Percentiles rank a stretch among this genome's conserved stretches.
Evolutionary conservation across 35 echinoderm and acorn worm genomes (phyloP).

Genomic region (Ptychodera flava): DNA sequence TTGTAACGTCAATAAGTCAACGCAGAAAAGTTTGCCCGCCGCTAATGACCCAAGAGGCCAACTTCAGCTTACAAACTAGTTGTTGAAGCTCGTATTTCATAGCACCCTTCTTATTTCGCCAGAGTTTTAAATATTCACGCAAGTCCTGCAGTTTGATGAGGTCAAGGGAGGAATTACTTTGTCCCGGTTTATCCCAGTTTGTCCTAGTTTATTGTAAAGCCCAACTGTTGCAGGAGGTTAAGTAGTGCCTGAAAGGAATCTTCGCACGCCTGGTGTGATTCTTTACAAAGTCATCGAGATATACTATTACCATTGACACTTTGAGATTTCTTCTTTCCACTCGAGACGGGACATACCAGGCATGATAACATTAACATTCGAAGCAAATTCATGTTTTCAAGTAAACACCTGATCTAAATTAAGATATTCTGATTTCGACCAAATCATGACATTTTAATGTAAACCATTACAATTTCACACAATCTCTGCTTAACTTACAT

Average conservation of each 20-base stretch:
- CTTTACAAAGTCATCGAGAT: neutral
- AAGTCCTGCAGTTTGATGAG: neutral
- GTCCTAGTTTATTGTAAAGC: neutral
- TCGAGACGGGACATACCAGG: too few relatives aligned
- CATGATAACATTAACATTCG: too few relatives aligned
- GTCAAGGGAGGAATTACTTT: neutral
- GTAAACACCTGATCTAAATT: too few relatives aligned
- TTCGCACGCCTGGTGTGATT: neutral
- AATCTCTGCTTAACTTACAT: too few relatives aligned
- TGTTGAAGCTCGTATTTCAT: neutral
- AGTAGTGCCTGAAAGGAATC: neutral
- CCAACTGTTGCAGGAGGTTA: neutral
- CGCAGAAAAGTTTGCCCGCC: neutral
- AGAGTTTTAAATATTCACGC: neutral
- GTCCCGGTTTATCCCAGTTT: neutral
- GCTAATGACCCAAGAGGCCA: neutral
- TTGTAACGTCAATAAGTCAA: neutral
- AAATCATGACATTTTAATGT: too few relatives aligned
- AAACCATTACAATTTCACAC: too few relatives aligned
- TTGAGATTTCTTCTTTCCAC: too few relatives aligned
- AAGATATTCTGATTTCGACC: too few relatives aligned
- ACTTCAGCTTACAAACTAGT: neutral
- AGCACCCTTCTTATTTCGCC: neutral
- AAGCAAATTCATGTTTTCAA: too few relatives aligned
- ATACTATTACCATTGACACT: neutral